A percentile compares a stretch with the other conserved stretches of the same genome.
Conservation (phyloP, 2,888 invertebrate species). For the Polyploca ridens region DNA sequence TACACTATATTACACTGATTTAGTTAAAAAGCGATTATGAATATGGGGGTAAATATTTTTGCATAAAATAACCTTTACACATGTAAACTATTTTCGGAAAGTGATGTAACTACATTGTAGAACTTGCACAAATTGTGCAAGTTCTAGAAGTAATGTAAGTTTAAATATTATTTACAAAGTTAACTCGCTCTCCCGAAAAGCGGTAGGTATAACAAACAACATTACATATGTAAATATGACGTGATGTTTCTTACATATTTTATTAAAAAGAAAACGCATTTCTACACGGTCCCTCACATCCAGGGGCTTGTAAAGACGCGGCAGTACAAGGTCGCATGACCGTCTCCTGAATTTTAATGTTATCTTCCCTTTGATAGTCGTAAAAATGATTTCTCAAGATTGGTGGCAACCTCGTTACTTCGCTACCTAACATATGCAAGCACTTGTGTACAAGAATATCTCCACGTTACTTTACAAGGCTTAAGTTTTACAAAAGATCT, state of each 20-base stretch:
- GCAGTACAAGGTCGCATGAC: constrained; percentile 69
- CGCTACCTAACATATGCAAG: constrained; percentile 39
- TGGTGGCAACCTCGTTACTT: constrained; percentile 37
- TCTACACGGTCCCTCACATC: constrained; percentile 47
- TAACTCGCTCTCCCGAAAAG: background rate
- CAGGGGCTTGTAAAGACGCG: constrained; percentile 51
- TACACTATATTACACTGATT: too few species aligned
- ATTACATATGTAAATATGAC: constrained; percentile 50
- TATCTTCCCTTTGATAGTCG: constrained; percentile 75
- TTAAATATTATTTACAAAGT: background rate
- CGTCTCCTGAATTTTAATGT: constrained; percentile 78
- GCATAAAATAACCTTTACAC: too few species aligned
- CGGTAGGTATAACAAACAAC: background rate
- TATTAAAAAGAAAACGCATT: constrained; percentile 52
- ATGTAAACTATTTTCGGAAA: too few species aligned
- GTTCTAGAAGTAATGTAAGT: too few species aligned
- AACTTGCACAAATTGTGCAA: background rate
- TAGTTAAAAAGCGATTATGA: too few species aligned
- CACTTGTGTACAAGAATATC: constrained; percentile 33
- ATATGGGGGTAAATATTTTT: too few species aligned
- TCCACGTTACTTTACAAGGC: constrained; percentile 22
- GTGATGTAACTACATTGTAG: too few species aligned
- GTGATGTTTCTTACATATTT: constrained; percentile 58
- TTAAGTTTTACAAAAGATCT: constrained; percentile 39
- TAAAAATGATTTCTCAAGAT: constrained; percentile 73